phyloP scores from a whole-genome alignment of 2,888 invertebrate species.

The Eurytoma adleriae region DNA sequence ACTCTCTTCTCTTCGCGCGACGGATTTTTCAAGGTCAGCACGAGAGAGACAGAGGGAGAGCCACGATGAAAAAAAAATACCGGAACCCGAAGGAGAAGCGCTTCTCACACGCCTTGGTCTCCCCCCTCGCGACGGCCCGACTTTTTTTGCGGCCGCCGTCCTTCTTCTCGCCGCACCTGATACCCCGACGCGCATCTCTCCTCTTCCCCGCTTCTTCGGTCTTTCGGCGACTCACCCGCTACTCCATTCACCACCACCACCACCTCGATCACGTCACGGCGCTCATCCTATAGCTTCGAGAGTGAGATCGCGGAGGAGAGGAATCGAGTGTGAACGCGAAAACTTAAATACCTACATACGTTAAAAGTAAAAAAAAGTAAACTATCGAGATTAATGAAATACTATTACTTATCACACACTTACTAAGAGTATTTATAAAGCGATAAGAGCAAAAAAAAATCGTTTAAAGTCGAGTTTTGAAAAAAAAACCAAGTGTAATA shows the following conservation, averaged over 20 bases:
- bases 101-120: conserved; percentile 35
- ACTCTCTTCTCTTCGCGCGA: conserved; percentile 35
- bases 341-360: background rate
- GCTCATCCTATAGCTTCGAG: background rate
- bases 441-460: conserved; percentile 13
- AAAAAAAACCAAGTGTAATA: conserved; percentile 1
- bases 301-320: conserved; percentile 34
- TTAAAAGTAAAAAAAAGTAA: conserved; percentile 9
- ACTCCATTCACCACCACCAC: background rate
- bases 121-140: conserved; percentile 20
- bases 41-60: background rate
- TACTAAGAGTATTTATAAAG: conserved; percentile 8
- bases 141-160: background rate
- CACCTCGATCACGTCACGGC: background rate
- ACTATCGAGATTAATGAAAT: background rate
- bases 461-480: conserved; percentile 3
- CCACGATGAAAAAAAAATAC: background rate
- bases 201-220: background rate
- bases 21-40: conserved; percentile 12
- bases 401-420: too few species aligned
- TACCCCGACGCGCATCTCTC: too few species aligned
- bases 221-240: background rate
- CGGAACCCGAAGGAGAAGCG: too few species aligned
- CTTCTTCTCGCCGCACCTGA: background rate
- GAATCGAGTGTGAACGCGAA: conserved; percentile 30